A percentile compares a stretch with the other conserved stretches of the same genome.
Evolutionary conservation across 1,140 invertebrate genomes (phyloP).

Genomic region (Plodia interpunctella): DNA sequence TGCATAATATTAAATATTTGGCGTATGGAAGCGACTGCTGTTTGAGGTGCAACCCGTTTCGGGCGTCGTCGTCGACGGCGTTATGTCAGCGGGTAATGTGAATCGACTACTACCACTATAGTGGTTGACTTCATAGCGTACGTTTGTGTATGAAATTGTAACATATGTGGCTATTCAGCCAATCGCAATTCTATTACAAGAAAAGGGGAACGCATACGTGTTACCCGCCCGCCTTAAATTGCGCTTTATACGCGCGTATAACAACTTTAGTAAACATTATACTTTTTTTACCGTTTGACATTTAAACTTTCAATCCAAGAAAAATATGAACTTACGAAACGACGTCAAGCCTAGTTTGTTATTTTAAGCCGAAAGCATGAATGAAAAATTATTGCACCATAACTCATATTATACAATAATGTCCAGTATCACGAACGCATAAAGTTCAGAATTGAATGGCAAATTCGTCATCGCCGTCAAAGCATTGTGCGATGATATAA

Average conservation of each 20-base stretch:
- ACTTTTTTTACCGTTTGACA: no score
- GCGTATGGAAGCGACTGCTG: slow-evolving; percentile 17
- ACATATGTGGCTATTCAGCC: no score
- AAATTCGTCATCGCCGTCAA: slow-evolving; percentile 2
- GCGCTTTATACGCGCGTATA: no score
- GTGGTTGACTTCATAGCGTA: no score
- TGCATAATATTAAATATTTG: slow-evolving; percentile 26
- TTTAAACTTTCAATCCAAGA: no score
- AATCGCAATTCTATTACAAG: no score
- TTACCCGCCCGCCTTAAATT: no score
- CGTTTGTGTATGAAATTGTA: no score
- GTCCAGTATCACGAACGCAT: not conserved
- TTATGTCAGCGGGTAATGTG: no score
- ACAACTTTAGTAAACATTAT: no score
- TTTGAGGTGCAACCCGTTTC: not conserved
- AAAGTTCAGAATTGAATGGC: not conserved
- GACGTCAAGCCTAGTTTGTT: not conserved
- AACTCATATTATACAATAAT: not conserved
- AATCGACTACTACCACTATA: no score
- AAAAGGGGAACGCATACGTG: no score
- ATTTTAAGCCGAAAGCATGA: not conserved
- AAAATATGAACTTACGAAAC: not conserved
- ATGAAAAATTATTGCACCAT: slow-evolving; percentile 1
- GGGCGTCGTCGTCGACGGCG: not conserved
- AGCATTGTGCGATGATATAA: not conserved